These are phyloP conservation scores for Caenorhabditis zanzibari DNA, from an alignment of 2,888 invertebrate genomes.

Conservation along the genomic window DNA sequence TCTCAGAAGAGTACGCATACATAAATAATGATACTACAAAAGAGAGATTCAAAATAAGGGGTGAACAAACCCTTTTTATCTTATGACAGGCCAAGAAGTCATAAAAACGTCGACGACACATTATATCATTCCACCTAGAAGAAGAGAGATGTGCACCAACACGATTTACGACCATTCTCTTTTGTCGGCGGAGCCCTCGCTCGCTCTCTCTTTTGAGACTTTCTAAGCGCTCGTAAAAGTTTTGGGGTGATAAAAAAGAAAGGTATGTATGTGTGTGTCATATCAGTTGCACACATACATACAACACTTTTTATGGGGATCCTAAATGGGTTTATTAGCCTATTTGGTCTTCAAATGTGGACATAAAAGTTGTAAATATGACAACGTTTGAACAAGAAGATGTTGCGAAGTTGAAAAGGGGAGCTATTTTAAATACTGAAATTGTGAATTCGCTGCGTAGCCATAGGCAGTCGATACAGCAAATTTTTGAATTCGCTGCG, in stretches of 20 bases:
- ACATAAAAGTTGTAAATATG: too few relatives aligned
- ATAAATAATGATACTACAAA: too few relatives aligned
- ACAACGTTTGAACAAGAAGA: too few relatives aligned
- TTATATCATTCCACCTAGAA: neutral
- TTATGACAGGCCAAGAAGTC: conserved; percentile 4
- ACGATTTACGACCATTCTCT: conserved; percentile 15
- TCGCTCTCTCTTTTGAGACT: conserved; percentile 30
- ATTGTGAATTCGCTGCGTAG: too few relatives aligned
- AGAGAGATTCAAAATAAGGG: neutral
- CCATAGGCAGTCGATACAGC: too few relatives aligned
- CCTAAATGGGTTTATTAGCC: conserved; percentile 42
- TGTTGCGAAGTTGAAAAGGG: neutral
- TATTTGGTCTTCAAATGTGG: neutral
- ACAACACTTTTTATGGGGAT: conserved; percentile 35
- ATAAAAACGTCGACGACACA: neutral
- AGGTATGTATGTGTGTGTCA: conserved; percentile 28
- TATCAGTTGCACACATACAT: conserved; percentile 17
- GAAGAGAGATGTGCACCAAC: conserved; percentile 1
- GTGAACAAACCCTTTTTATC: neutral
- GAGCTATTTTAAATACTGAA: too few relatives aligned
- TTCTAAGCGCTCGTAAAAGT: conserved; percentile 4
- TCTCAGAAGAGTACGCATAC: conserved; percentile 2
- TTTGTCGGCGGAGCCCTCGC: conserved; percentile 13
- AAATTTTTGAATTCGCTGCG: too few relatives aligned
- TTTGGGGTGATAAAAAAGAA: conserved; percentile 24